These are phyloP conservation scores for Oryctes rhinoceros DNA, from an alignment of 1,140 invertebrate species.

Conservation along the genomic window DNA sequence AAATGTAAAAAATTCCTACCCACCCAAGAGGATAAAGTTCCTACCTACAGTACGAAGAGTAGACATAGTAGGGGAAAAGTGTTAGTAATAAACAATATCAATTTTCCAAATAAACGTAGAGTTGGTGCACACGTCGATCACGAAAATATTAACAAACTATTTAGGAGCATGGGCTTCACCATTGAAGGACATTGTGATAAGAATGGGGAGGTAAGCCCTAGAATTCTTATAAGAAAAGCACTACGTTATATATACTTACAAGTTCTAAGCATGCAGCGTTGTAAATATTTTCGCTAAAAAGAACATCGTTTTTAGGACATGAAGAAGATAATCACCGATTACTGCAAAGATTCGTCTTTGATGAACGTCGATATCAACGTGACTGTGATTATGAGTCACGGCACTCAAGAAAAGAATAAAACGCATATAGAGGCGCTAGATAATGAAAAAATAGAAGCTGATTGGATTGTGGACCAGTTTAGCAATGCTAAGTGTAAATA, in stretches of 20 bases:
- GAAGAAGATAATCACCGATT: slow-evolving; percentile 54
- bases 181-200: slow-evolving; percentile 54
- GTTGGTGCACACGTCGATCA: slow-evolving; percentile 64
- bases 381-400: slow-evolving; percentile 70
- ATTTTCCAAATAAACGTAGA: slow-evolving; percentile 59
- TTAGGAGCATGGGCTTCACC: slow-evolving; percentile 66
- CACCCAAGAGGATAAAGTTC: slow-evolving; percentile 41
- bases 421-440: slow-evolving; percentile 62
- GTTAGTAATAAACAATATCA: slow-evolving; percentile 68
- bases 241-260: too few species aligned
- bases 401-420: slow-evolving; percentile 58
- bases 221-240: too few species aligned
- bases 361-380: slow-evolving; percentile 65
- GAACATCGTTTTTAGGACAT: slow-evolving; percentile 57
- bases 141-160: slow-evolving; percentile 63
- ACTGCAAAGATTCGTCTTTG: slow-evolving; percentile 56
- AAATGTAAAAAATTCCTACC: slow-evolving; percentile 38
- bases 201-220: slow-evolving; percentile 49
- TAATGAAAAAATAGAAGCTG: slow-evolving; percentile 60
- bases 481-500: slow-evolving; percentile 67
- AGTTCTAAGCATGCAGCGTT: too few species aligned
- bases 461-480: slow-evolving; percentile 69
- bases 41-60: slow-evolving; percentile 63
- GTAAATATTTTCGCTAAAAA: neutral
- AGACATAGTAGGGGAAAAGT: slow-evolving; percentile 64